A percentile compares a stretch with the other conserved stretches of the same genome.
Evolutionary conservation across 2,113 vertebrate genomes (phyloP).

Genomic region (Sylvia atricapilla): DNA sequence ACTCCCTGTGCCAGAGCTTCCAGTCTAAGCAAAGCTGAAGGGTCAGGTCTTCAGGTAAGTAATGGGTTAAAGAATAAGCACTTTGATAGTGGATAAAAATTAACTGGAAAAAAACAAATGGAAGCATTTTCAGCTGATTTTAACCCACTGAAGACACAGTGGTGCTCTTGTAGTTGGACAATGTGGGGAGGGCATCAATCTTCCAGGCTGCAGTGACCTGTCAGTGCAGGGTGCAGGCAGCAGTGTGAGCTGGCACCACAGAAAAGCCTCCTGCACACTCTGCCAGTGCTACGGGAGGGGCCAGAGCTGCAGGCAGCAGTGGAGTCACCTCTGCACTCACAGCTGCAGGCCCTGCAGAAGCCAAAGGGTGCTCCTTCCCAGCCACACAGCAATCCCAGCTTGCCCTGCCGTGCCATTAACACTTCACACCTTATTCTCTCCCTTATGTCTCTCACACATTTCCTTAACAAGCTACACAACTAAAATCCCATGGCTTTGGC

Average conservation of each 20-base stretch:
- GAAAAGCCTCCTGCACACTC: background rate
- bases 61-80: background rate
- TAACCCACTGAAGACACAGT: background rate
- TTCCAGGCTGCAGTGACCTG: background rate
- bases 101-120: fast-evolving
- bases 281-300: background rate
- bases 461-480: background rate
- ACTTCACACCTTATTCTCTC: background rate
- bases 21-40: background rate
- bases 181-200: background rate
- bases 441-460: background rate
- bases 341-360: background rate
- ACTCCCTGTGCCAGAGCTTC: background rate
- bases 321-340: no score
- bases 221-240: background rate
- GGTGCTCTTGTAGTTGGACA: background rate
- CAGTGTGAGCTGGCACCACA: background rate
- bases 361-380: background rate
- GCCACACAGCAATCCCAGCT: background rate
- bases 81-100: background rate
- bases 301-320: background rate
- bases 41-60: constrained; percentile 1
- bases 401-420: background rate
- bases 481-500: background rate
- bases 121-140: background rate